phyloP scores from a whole-genome alignment of 2,113 vertebrate species.

The Myiagra hebetior region DNA sequence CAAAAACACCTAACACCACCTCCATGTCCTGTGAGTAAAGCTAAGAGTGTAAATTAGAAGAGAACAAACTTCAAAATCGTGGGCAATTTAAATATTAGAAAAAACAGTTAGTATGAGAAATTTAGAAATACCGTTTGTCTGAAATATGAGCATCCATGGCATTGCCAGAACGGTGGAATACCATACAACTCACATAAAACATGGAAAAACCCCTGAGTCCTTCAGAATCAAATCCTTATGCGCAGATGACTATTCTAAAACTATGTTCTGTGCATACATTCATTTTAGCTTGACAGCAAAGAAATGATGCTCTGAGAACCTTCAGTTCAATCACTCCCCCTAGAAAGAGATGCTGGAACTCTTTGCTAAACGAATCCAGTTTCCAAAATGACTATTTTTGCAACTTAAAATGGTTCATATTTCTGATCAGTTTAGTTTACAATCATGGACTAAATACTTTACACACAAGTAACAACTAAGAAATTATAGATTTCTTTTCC shows the following conservation, averaged over 20 bases:
- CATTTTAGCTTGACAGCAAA: background rate
- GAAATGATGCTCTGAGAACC: background rate
- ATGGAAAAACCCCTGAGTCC: rapidly evolving
- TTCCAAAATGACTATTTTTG: background rate
- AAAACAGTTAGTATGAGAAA: background rate
- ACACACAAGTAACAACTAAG: background rate
- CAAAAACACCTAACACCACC: background rate
- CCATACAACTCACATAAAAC: background rate
- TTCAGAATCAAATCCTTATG: background rate
- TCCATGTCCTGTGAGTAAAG: background rate
- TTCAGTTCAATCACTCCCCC: background rate
- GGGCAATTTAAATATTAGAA: background rate
- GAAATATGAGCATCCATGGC: background rate
- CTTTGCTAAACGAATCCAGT: background rate
- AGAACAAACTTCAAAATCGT: background rate
- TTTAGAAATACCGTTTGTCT: background rate
- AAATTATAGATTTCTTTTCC: background rate
- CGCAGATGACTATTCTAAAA: background rate
- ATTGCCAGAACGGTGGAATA: background rate
- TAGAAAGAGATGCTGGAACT: background rate
- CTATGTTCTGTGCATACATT: background rate
- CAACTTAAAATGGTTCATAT: background rate
- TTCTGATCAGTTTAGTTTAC: background rate
- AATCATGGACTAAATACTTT: background rate
- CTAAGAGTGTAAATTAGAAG: background rate